Evolutionary conservation across 2,113 vertebrate genomes (phyloP), one percentile per base, ranked within the genome.

Genomic region (Chaetops frenatus): DNA sequence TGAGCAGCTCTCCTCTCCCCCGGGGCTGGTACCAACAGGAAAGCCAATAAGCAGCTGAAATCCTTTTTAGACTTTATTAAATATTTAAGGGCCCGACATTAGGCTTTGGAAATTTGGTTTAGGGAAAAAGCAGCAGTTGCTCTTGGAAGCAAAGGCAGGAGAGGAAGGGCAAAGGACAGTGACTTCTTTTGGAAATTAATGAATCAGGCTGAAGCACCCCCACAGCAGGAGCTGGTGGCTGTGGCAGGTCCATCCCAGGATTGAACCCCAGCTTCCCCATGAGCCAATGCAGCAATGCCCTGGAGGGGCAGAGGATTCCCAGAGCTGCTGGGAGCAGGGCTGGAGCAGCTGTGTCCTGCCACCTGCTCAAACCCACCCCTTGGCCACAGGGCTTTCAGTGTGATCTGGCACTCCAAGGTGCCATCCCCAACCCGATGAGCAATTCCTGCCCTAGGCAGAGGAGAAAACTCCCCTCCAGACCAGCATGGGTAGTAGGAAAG

Each of bases 31-130:
- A 95, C 84, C 76, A 60, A 90, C 76, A 83, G 86, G 64, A 95
- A 90, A 85, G 92, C 79, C 95, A 94, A 94, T 86, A 90, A 10
- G 78, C 94, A 88, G 88, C 85, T 91, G 90, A 95, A 95, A 95
- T 88, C 94, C 94, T 91, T 94, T 93, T 90, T 67, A 94, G 95
- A 92, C 71, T 86, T 77, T 48, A 97, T 96, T 95, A 96, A 97
- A 97, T 96, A 97, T 96, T 97, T 72, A 95, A 93, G 67, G 65
- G 11, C 67, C 81, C 7, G 17, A 42, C 69, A 66, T 85, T 24
- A 90, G 85, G 84, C 90, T 91, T 84, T 83, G 60, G 87, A 86
- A 94, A 94, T 65, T 11, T 7, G 71, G 93, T 58, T 69, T 20
- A 3, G 69, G 83, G 54, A 50, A 83, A 53, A 83, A 86, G 74